phyloP scores from a whole-genome alignment of 1,140 invertebrate species.

The Magallana gigas region DNA sequence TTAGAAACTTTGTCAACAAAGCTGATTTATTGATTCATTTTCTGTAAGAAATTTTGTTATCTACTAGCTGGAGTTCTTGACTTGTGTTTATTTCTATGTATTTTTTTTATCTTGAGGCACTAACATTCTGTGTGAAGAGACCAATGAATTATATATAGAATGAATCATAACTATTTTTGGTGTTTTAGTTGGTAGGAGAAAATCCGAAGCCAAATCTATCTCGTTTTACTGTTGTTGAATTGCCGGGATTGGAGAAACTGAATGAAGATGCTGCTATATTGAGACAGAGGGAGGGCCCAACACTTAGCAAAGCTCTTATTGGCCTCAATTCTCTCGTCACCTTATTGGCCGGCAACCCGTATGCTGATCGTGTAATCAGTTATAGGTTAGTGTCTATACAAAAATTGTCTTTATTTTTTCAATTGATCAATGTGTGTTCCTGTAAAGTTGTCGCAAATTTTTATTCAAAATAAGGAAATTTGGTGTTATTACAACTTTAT shows the following conservation, averaged over 20 bases:
- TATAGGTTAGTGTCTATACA: constrained; percentile 67
- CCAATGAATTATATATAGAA: background rate
- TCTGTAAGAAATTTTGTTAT: background rate
- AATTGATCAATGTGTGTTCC: no score
- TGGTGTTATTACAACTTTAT: no score
- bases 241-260: constrained; percentile 76
- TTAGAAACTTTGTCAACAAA: constrained; percentile 18
- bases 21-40: constrained; percentile 15
- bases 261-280: constrained; percentile 61
- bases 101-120: background rate
- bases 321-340: constrained; percentile 69
- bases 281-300: constrained; percentile 67
- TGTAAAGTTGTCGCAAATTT: no score
- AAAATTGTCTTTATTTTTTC: no score
- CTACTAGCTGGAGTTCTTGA: background rate
- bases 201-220: constrained; percentile 72
- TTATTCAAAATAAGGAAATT: no score
- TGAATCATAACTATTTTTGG: background rate
- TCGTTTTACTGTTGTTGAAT: constrained; percentile 72
- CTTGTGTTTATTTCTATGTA: background rate
- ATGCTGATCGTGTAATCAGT: constrained; percentile 73
- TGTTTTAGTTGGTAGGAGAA: constrained; percentile 70
- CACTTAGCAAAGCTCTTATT: constrained; percentile 68
- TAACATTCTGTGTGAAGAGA: background rate
- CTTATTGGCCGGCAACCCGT: constrained; percentile 68